Conservation (phyloP, 2,797 vertebrate species). For the Alosa sapidissima region DNA sequence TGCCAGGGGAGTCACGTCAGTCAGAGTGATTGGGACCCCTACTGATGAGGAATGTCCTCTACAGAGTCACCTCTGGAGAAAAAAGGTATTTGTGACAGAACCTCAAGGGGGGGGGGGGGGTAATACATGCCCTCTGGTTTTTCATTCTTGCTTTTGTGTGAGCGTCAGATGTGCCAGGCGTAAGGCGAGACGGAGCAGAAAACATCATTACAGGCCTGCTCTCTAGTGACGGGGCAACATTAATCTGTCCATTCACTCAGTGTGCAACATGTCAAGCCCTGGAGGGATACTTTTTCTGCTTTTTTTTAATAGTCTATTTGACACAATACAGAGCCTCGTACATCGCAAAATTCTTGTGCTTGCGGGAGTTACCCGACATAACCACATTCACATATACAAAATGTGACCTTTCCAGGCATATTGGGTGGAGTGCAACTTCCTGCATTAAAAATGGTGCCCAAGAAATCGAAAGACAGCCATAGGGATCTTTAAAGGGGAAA, state of each 20-base stretch:
- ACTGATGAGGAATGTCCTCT: not conserved
- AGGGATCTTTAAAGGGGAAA: not conserved
- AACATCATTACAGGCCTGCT: constrained; percentile 4
- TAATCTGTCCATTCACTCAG: not conserved
- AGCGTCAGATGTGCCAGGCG: not conserved
- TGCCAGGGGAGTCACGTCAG: not conserved
- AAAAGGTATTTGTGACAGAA: not conserved
- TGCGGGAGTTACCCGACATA: not conserved
- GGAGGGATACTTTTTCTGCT: not conserved
- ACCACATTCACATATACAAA: not conserved
- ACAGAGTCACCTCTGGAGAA: not conserved
- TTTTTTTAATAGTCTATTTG: not conserved
- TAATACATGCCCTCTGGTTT: not conserved
- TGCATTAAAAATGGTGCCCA: not conserved
- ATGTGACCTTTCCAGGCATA: not conserved
- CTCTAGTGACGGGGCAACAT: constrained; percentile 9
- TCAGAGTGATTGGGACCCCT: not conserved
- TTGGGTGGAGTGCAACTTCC: not conserved
- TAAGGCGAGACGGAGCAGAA: not conserved
- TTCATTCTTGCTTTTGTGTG: not conserved
- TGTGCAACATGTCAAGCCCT: not conserved
- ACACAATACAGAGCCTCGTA: not conserved
- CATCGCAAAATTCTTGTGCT: not conserved
- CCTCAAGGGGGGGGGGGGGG: not conserved
- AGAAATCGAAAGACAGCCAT: not conserved